phyloP scores from a whole-genome alignment of 2,888 invertebrate species.

The Himalopsyche japonica region DNA sequence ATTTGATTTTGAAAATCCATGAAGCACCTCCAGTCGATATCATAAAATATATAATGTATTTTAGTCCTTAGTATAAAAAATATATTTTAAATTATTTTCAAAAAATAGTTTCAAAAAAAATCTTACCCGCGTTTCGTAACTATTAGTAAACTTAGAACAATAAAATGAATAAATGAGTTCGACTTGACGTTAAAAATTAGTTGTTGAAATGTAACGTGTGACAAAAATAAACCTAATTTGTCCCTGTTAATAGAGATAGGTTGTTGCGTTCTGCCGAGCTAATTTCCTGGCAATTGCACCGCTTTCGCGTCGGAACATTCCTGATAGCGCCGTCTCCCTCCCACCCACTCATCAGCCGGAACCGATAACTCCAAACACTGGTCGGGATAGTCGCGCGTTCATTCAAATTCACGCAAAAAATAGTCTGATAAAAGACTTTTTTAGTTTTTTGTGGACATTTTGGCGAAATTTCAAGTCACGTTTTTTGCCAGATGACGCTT shows the following conservation, averaged over 20 bases:
- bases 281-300: constrained; percentile 32
- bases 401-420: not conserved
- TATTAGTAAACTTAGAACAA: no score
- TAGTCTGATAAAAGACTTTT: not conserved
- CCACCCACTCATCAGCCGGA: constrained; percentile 8
- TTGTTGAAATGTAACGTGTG: not conserved
- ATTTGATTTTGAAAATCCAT: no score
- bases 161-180: no score
- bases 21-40: no score
- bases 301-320: constrained; percentile 1
- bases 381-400: not conserved
- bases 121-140: no score
- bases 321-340: not conserved
- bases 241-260: not conserved
- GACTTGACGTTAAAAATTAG: no score
- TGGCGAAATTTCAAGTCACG: not conserved
- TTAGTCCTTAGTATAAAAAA: no score
- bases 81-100: no score
- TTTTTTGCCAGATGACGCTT: not conserved
- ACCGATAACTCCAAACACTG: not conserved
- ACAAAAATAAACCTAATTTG: not conserved
- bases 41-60: no score
- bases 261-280: constrained; percentile 26
- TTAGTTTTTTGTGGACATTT: not conserved
- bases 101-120: no score